Evolutionary conservation across 1,140 invertebrate genomes (phyloP).

Genomic region (Bicyclus anynana): DNA sequence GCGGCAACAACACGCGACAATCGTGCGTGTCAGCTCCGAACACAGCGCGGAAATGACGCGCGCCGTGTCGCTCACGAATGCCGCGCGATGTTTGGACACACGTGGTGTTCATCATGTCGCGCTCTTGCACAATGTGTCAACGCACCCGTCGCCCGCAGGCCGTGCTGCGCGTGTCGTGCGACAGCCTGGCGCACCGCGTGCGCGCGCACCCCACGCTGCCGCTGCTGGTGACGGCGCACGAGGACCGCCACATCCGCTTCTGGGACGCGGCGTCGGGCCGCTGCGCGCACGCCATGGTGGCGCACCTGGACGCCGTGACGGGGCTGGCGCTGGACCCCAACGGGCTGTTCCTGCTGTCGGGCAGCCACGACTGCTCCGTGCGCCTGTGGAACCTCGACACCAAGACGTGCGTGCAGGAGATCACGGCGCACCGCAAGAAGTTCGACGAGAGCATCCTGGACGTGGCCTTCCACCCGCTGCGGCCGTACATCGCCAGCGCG

Average conservation of each 20-base stretch:
- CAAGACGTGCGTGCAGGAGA: slow-evolving; percentile 99
- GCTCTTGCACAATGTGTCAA: too few relatives aligned
- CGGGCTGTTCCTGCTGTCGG: slow-evolving; percentile 98
- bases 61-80: too few relatives aligned
- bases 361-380: slow-evolving; percentile 98
- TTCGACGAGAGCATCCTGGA: slow-evolving; percentile 99
- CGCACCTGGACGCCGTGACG: slow-evolving; percentile 98
- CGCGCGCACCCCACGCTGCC: slow-evolving; percentile 97
- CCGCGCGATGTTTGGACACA: too few relatives aligned
- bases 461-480: slow-evolving; percentile 99
- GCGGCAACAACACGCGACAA: too few relatives aligned
- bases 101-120: too few relatives aligned
- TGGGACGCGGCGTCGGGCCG: slow-evolving; percentile 98
- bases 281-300: slow-evolving; percentile 98
- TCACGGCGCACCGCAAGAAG: slow-evolving; percentile 99
- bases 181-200: slow-evolving; percentile 87
- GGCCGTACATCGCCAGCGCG: slow-evolving; percentile 98
- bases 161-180: slow-evolving; percentile 81
- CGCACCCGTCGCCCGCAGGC: slow-evolving; percentile 50
- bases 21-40: too few relatives aligned
- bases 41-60: too few relatives aligned
- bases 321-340: slow-evolving; percentile 98
- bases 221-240: slow-evolving; percentile 97
- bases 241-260: slow-evolving; percentile 98
- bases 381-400: slow-evolving; percentile 99